Evolutionary conservation across 2,888 invertebrate species (phyloP), one percentile per base, ranked within the genome.

Genomic region (Trachelus iudaicus): DNA sequence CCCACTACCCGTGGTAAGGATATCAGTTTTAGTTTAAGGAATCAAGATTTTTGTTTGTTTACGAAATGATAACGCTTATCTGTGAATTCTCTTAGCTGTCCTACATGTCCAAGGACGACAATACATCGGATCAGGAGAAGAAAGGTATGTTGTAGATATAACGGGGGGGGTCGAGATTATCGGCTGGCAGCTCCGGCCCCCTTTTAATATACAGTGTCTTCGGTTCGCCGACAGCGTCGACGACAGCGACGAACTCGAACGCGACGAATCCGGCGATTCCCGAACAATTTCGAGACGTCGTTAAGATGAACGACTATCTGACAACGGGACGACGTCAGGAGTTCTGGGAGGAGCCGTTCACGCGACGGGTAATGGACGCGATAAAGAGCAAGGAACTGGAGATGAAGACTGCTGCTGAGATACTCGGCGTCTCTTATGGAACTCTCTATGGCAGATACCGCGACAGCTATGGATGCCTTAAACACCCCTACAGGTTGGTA

Each of bases 281-380:
- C 69, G 91, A 91, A 82, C 92, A 92, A 86, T 92, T 92, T 80
- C 91, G 92, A 76, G 96, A 97, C 92, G 97, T 97, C 69, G 94
- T 97, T 79, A 97, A 96, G 91, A 95, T 97, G 94, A 96, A 96
- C 90, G 97, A 97, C 88, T 97, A 97, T 89, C 92, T 97, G 81
- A 95, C 96, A 86, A 96, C 96, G 86, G 97, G 97, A 3, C 92
- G 97, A 56, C 92, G 97, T 76, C 97, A 97, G 80, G 97, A 97
- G 92, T 98, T 97, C 92, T 98, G 97, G 97, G 97, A 97, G 89
- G 97, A 97, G 90, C 95, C 96, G 73, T 97, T 97, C 87, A 97
- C 97, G 40, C 96, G 96, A 91, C 93, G 97, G 88, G 95, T 97
- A 71, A 96, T 97, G 96, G 97, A 97, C 90, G 96, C 97, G 31